phyloP scores from a whole-genome alignment of 2,888 invertebrate species.

The Dorcus hopei region DNA sequence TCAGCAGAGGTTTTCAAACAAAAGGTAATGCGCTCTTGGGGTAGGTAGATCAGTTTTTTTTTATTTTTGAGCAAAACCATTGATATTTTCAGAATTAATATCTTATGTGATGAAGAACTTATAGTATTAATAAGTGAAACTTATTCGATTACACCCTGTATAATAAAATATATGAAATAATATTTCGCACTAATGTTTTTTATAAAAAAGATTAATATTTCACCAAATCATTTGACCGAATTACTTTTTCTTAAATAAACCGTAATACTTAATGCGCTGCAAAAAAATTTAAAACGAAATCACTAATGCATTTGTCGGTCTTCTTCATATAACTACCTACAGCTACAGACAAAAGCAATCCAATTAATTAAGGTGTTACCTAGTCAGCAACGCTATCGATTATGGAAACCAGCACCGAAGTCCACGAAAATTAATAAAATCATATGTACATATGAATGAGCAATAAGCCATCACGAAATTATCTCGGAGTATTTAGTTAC shows the following conservation, averaged over 20 bases:
- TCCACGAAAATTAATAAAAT: conserved; percentile 12
- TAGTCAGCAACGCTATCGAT: conserved; percentile 8
- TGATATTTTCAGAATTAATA: no score
- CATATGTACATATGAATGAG: conserved; percentile 12
- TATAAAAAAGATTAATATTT: not conserved
- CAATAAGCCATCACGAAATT: not conserved
- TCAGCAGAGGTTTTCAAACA: no score
- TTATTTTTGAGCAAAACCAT: no score
- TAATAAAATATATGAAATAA: no score
- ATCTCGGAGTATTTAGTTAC: not conserved
- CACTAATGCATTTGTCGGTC: not conserved
- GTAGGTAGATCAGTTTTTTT: no score
- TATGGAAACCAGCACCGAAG: conserved; percentile 11
- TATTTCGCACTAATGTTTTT: no score
- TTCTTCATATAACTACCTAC: not conserved
- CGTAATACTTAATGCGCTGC: no score
- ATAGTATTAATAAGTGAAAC: no score
- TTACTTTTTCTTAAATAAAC: not conserved
- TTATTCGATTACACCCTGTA: no score
- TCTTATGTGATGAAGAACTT: no score
- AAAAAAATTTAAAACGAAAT: no score
- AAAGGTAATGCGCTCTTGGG: no score
- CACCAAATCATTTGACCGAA: not conserved
- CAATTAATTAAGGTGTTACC: conserved; percentile 16
- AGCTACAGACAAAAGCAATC: conserved; percentile 4